A percentile compares a stretch with the other conserved stretches of the same genome.
Evolutionary conservation across 2,113 vertebrate species (phyloP).

Genomic region (Numenius arquata): DNA sequence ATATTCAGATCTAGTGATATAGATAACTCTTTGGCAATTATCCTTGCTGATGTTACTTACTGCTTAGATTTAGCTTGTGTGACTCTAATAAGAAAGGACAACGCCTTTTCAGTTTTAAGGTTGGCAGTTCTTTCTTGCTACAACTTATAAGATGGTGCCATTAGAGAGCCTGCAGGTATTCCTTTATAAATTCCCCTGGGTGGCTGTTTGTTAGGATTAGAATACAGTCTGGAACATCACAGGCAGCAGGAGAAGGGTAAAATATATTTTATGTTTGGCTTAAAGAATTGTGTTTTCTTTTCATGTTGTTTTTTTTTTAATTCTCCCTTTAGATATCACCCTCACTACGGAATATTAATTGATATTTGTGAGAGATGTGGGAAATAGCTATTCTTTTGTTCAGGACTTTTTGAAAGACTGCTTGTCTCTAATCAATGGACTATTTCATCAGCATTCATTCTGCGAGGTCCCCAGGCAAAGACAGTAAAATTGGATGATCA

Average conservation of each 20-base stretch:
- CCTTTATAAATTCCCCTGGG: slow-evolving; percentile 3
- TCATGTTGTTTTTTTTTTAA: neutral
- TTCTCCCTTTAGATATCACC: neutral
- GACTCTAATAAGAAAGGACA: neutral
- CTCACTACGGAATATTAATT: slow-evolving; percentile 16
- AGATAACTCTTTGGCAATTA: neutral
- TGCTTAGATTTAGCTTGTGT: neutral
- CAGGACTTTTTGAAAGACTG: slow-evolving; percentile 35
- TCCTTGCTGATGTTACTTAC: neutral
- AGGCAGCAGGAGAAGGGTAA: neutral
- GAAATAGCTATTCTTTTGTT: slow-evolving; percentile 17
- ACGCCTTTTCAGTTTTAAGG: neutral
- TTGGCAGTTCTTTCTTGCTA: slow-evolving; percentile 1
- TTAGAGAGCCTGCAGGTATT: neutral
- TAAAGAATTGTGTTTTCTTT: neutral
- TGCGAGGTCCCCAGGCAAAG: slow-evolving; percentile 3
- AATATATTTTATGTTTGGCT: slow-evolving; percentile 5
- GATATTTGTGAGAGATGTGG: neutral
- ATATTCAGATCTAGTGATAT: neutral
- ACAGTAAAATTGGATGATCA: slow-evolving; percentile 39
- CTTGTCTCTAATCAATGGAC: slow-evolving; percentile 58
- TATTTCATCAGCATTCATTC: slow-evolving; percentile 40
- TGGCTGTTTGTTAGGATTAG: slow-evolving; percentile 1
- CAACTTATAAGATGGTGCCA: slow-evolving; percentile 3
- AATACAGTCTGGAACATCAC: neutral